phyloP scores from a whole-genome alignment of 2,888 invertebrate species.

The Arrhopalites spinosus region DNA sequence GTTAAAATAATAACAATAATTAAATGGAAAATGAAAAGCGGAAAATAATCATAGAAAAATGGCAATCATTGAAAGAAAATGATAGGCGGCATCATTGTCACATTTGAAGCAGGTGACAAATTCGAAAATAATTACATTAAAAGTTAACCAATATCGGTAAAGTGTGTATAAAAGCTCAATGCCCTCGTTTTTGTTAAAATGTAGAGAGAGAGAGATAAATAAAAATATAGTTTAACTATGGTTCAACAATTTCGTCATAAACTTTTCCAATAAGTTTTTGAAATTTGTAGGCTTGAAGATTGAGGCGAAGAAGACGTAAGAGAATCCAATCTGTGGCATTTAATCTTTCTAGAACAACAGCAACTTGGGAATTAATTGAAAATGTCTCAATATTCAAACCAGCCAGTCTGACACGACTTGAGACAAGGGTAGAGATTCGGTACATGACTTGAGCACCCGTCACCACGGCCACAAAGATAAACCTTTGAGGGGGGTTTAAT shows the following conservation, averaged over 20 bases:
- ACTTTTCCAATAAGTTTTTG: slow-evolving; percentile 45
- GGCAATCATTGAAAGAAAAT: too few relatives aligned
- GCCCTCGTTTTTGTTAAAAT: not conserved
- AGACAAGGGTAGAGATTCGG: slow-evolving; percentile 44
- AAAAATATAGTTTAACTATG: not conserved
- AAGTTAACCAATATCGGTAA: too few relatives aligned
- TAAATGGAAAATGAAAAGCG: too few relatives aligned
- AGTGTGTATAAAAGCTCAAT: too few relatives aligned
- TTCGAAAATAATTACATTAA: too few relatives aligned
- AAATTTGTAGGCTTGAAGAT: slow-evolving; percentile 47
- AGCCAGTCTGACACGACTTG: slow-evolving; percentile 37
- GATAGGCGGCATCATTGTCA: too few relatives aligned
- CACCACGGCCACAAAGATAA: slow-evolving; percentile 31
- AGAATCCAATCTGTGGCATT: slow-evolving; percentile 50
- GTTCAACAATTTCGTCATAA: slow-evolving; percentile 45
- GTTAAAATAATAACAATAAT: too few relatives aligned
- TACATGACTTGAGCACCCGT: slow-evolving; percentile 33
- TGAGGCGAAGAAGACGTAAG: slow-evolving; percentile 47
- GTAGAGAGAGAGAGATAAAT: not conserved
- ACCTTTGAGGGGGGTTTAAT: slow-evolving; percentile 33
- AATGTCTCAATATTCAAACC: slow-evolving; percentile 42
- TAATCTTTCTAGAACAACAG: slow-evolving; percentile 34
- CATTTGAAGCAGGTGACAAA: too few relatives aligned
- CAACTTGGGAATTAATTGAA: slow-evolving; percentile 33
- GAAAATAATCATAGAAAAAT: too few relatives aligned